Conservation (phyloP, 2,113 vertebrate genomes). For the Gnathonemus longibarbis region DNA sequence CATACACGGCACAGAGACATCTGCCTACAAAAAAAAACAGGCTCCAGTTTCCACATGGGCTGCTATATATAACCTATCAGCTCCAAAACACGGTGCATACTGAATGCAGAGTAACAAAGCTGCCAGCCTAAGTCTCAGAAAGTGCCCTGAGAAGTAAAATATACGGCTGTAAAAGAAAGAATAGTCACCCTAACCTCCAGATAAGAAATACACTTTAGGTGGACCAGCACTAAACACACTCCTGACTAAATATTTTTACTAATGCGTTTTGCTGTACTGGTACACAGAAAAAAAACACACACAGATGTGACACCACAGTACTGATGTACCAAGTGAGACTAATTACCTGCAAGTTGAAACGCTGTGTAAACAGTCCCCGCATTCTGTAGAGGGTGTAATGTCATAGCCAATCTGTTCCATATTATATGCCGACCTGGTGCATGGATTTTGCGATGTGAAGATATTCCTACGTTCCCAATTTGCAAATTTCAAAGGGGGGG, state of each 20-base stretch:
- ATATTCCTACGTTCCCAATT: not conserved
- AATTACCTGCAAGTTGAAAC: not conserved
- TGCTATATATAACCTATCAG: not conserved
- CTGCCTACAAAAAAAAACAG: not conserved
- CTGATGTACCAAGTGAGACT: not conserved
- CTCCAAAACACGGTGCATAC: not conserved
- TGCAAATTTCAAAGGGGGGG: no score
- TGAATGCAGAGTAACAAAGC: not conserved
- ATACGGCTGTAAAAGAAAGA: not conserved
- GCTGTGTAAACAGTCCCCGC: not conserved
- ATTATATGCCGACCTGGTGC: not conserved
- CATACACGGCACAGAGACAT: not conserved
- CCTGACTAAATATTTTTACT: not conserved
- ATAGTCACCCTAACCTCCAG: not conserved
- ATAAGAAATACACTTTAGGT: not conserved
- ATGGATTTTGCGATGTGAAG: not conserved
- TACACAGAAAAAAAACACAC: not conserved
- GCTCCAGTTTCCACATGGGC: no score
- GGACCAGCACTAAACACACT: not conserved
- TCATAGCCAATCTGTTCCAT: not conserved
- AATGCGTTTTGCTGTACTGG: not conserved
- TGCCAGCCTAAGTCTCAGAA: not conserved
- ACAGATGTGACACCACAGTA: not conserved
- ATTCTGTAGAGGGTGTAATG: not conserved
- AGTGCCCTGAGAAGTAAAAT: not conserved